Percentiles rank a stretch among this genome's conserved stretches.
Conservation (phyloP, 2,797 vertebrate genomes). For the Phalanger gymnotis region DNA sequence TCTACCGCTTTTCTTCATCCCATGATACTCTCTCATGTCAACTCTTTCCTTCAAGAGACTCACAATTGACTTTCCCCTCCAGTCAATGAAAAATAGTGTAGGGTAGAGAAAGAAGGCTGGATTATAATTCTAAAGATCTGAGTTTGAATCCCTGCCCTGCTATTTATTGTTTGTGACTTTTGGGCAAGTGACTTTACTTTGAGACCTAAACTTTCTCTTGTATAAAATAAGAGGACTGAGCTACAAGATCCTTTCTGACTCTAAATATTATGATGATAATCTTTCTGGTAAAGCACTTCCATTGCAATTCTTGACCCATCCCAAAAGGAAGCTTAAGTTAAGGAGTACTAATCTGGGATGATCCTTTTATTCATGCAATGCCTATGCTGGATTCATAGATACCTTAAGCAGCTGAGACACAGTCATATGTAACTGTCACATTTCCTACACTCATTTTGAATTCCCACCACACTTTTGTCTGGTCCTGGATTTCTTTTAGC, state of each 20-base stretch:
- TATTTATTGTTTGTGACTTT: not conserved
- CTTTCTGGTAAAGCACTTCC: not conserved
- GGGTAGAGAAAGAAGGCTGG: not conserved
- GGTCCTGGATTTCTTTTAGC: not conserved
- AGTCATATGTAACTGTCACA: not conserved
- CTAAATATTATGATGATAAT: not conserved
- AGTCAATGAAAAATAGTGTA: not conserved
- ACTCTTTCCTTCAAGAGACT: not conserved
- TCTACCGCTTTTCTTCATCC: not conserved
- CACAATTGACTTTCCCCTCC: not conserved
- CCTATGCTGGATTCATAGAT: not conserved
- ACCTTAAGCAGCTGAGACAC: not conserved
- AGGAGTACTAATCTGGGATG: not conserved
- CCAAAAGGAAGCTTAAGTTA: not conserved
- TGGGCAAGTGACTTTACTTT: not conserved
- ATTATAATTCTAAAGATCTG: not conserved
- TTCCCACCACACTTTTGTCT: not conserved
- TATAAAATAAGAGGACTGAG: not conserved
- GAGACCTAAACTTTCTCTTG: not conserved
- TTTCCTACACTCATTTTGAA: not conserved
- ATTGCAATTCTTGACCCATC: not conserved
- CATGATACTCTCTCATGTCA: not conserved
- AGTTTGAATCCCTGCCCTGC: not conserved
- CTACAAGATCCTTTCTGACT: not conserved
- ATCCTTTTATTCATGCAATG: not conserved